These are phyloP conservation scores for Sinocyclocheilus grahami DNA, from an alignment of 2,113 vertebrate genomes.

Conservation along the genomic window DNA sequence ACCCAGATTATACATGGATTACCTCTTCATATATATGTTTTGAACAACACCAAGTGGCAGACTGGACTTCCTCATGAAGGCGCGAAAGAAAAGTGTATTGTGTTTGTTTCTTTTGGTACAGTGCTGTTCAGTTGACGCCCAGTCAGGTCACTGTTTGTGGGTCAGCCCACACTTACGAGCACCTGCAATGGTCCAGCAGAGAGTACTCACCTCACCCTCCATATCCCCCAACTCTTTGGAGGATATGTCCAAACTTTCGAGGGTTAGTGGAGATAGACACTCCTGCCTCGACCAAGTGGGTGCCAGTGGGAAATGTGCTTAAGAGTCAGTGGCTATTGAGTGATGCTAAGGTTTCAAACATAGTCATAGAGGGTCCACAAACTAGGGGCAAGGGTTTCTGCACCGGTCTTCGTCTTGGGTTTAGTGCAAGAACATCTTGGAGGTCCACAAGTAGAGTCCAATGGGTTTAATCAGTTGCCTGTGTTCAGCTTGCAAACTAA, in stretches of 20 bases:
- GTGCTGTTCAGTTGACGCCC: slow-evolving; percentile 62
- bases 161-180: slow-evolving; percentile 50
- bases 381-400: slow-evolving; percentile 50
- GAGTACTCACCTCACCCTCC: slow-evolving; percentile 49
- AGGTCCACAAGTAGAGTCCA: slow-evolving; percentile 70
- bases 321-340: slow-evolving; percentile 40
- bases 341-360: slow-evolving; percentile 60
- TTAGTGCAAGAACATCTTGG: slow-evolving; percentile 54
- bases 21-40: background rate
- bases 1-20: background rate
- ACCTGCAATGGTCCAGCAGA: slow-evolving; percentile 37
- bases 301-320: slow-evolving; percentile 32
- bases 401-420: slow-evolving; percentile 23
- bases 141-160: slow-evolving; percentile 66
- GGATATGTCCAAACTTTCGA: slow-evolving; percentile 20
- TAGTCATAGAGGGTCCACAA: slow-evolving; percentile 67
- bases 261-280: slow-evolving; percentile 57
- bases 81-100: slow-evolving; percentile 57
- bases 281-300: slow-evolving; percentile 43
- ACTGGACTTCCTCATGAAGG: slow-evolving; percentile 69
- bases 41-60: slow-evolving; percentile 57
- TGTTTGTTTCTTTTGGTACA: slow-evolving; percentile 61
- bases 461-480: background rate
- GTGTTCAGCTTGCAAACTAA: background rate
- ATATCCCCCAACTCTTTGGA: slow-evolving; percentile 14